Conservation (phyloP, 2,113 vertebrate genomes). For the Neodon shergylaensis region DNA sequence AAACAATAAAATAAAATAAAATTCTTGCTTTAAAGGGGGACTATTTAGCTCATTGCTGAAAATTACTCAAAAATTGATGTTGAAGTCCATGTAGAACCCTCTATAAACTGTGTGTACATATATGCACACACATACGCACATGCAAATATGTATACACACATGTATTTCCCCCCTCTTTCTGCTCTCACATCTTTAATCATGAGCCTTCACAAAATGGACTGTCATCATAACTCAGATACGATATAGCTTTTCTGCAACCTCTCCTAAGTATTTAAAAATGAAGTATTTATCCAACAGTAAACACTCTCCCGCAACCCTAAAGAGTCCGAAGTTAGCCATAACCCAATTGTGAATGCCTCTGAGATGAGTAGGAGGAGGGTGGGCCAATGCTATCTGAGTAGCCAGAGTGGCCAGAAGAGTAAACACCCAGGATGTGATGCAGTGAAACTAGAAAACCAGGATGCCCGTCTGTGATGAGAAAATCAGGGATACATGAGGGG, state of each 20-base stretch:
- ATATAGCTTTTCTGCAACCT: background rate
- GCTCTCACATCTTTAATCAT: background rate
- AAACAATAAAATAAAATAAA: background rate
- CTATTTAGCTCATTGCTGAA: background rate
- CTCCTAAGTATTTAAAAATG: background rate
- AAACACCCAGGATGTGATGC: background rate
- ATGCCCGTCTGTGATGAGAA: fast-evolving
- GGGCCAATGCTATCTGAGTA: background rate
- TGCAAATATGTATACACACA: background rate
- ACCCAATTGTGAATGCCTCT: too few species aligned
- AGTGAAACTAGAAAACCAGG: background rate
- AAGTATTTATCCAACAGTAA: background rate
- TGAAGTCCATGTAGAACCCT: background rate
- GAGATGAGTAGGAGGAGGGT: background rate
- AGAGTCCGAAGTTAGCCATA: background rate
- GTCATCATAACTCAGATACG: background rate
- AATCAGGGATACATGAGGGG: background rate
- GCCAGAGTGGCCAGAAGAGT: background rate
- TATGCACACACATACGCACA: background rate
- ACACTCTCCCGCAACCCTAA: background rate
- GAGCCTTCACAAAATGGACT: background rate
- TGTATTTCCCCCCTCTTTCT: background rate
- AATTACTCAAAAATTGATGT: background rate
- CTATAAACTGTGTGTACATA: background rate
- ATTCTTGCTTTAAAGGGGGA: background rate